Conservation (phyloP, 2,888 invertebrate genomes). For the Himalopsyche japonica region DNA sequence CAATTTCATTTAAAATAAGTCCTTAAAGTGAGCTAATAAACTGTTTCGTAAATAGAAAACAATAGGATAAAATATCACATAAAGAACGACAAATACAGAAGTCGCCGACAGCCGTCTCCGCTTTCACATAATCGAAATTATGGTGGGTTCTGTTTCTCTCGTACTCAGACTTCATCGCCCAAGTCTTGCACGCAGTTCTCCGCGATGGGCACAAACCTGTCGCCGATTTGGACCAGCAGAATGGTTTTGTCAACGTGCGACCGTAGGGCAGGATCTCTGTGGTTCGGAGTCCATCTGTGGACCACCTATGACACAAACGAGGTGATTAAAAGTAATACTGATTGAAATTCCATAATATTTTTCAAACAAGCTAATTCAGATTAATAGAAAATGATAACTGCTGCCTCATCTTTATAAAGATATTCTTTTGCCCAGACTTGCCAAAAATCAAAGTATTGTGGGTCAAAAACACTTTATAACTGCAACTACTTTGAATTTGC, state of each 20-base stretch:
- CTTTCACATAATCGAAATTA: neutral
- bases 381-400: too few species aligned
- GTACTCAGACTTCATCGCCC: slow-evolving; percentile 65
- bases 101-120: neutral
- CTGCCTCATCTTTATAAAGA: too few species aligned
- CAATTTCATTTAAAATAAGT: neutral
- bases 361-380: too few species aligned
- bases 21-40: neutral
- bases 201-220: slow-evolving; percentile 90
- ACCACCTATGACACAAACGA: slow-evolving; percentile 66
- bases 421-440: too few species aligned
- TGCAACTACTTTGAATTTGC: too few species aligned
- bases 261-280: slow-evolving; percentile 81
- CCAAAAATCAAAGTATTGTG: too few species aligned
- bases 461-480: too few species aligned
- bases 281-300: slow-evolving; percentile 93
- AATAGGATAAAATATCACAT: slow-evolving; percentile 31
- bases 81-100: slow-evolving; percentile 5
- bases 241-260: slow-evolving; percentile 93
- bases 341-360: too few species aligned
- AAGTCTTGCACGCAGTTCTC: slow-evolving; percentile 84
- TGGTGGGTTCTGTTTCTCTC: neutral
- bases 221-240: slow-evolving; percentile 88
- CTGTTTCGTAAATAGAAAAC: slow-evolving; percentile 1
- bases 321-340: neutral